Base-by-base conservation (phyloP, 35 echinoderm and acorn worm genomes). In the Lytechinus pictus region DNA sequence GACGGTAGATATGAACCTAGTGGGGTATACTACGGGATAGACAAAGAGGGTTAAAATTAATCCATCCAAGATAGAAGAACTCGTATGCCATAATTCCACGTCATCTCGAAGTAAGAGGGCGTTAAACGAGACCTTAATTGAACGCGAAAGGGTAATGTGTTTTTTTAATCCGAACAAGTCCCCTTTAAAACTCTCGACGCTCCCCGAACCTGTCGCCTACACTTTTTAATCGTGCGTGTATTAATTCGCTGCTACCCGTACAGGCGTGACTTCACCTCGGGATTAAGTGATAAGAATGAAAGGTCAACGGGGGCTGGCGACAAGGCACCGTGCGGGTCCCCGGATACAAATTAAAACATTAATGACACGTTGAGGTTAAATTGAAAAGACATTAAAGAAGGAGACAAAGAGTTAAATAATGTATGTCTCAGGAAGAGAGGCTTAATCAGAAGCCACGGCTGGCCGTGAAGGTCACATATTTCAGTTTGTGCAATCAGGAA, bases 281-380 rank as follows among this genome's bases (percentile, higher is more conserved):
- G 66, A 79, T 24, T 79, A 79, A 79, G 66, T 79, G 66, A 79
- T 79, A n/a, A 79, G 19, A 79, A 24, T 79, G 66, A 79, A 79
- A 79, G 66, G 66, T 79, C 66, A 24, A 79, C 21, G 66, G 66
- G 66, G 66, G 66, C n/a, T 79, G 4, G 66, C 16, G 66, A 24
- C 19, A 79, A 79, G 66, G 66, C 66, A 24, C 66, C 66, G 66
- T n/a, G 19, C 16, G n/a, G n/a, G 66, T 79, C 66, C 33, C 66
- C 66, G 66, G 66, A 79, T 79, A 14, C 19, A 79, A 71, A 79
- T 79, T 79, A 79, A 79, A 79, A 79, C 66, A 79, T 79, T 79
- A 79, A 79, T 79, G 66, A 79, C 66, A 79, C 66, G n/a, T 79
- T 79, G 66, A 79, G 66, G 66, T 79, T 79, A 79, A 79, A 79